Conservation (phyloP, 1,140 invertebrate genomes). For the Ceratina australensis region DNA sequence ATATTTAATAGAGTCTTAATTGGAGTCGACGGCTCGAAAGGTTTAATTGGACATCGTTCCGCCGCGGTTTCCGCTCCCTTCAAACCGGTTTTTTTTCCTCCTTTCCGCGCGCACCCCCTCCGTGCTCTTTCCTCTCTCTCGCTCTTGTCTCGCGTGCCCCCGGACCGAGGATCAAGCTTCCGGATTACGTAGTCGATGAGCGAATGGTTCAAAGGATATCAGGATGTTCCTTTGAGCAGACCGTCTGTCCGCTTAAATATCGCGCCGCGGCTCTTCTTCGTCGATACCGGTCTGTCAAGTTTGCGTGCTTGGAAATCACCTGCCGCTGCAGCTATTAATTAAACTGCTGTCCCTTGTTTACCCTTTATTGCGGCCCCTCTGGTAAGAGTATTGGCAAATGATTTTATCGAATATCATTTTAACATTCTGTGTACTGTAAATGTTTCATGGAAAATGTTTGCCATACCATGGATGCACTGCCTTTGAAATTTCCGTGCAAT, state of each 20-base stretch:
- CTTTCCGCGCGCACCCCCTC: neutral
- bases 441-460: neutral
- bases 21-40: conserved; percentile 62
- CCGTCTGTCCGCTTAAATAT: conserved; percentile 39
- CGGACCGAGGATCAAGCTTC: neutral
- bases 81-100: neutral
- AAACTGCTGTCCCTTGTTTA: conserved; percentile 21
- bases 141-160: neutral
- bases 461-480: neutral
- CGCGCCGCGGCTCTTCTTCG: neutral
- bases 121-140: neutral
- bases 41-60: conserved; percentile 66
- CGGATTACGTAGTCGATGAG: conserved; percentile 51
- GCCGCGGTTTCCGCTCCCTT: conserved; percentile 42
- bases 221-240: conserved; percentile 52
- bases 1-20: conserved; percentile 69
- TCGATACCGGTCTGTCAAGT: conserved; percentile 27
- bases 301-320: conserved; percentile 25
- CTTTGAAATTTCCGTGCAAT: too few species aligned
- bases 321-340: conserved; percentile 35
- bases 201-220: conserved; percentile 44
- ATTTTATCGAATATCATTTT: neutral
- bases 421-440: too few species aligned
- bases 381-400: neutral
- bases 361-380: neutral